phyloP scores from a whole-genome alignment of 2,113 vertebrate genomes.

The Egretta garzetta region DNA sequence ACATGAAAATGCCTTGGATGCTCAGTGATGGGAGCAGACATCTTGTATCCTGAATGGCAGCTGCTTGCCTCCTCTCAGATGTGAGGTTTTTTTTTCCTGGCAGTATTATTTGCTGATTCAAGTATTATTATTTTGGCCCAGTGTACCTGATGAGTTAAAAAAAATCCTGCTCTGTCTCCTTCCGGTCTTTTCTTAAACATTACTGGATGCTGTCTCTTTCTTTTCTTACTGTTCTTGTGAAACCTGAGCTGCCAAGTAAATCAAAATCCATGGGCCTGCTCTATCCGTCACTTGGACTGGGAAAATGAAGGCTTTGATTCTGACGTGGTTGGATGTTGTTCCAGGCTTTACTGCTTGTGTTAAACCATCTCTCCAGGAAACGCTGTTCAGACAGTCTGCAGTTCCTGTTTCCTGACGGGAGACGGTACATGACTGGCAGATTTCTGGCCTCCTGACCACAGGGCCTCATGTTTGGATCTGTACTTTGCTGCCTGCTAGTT shows the following conservation, averaged over 20 bases:
- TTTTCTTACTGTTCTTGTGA: background rate
- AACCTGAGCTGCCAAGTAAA: background rate
- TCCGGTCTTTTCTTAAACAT: background rate
- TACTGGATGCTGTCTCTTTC: background rate
- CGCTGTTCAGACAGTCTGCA: background rate
- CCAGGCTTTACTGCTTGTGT: background rate
- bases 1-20: fast-evolving
- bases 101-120: background rate
- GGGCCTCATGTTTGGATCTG: background rate
- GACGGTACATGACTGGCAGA: background rate
- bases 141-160: background rate
- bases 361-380: background rate
- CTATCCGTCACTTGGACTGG: background rate
- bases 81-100: background rate
- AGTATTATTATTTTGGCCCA: background rate
- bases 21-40: background rate
- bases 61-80: background rate
- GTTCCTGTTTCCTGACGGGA: background rate
- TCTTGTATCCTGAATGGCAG: background rate
- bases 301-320: background rate
- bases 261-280: no score
- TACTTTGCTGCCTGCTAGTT: background rate
- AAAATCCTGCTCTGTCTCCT: background rate
- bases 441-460: background rate
- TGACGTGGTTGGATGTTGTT: background rate